Evolutionary conservation across 2,797 vertebrate genomes (phyloP), one percentile per base, ranked within the genome.

Genomic region (Loris lydekkerianus): DNA sequence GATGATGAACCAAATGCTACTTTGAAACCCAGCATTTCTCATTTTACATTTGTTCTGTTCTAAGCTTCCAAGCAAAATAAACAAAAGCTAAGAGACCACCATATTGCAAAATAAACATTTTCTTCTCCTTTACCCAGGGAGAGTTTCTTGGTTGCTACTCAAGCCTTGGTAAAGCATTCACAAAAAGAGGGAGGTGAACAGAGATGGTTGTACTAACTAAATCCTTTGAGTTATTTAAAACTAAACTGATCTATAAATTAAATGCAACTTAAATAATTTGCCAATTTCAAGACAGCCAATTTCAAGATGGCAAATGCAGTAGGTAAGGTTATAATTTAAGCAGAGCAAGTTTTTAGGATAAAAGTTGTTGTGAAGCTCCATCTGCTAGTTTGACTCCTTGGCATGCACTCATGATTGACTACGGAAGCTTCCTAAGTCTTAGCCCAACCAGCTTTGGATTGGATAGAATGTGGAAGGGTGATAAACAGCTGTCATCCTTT

Each of bases 221-320:
- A 86, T 37, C 81, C 40, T 90, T 61, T 7, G 14, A 65, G 27
- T 63, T 83, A 60, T 72, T 96, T 75, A 78, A 96, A 83, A 80
- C 31, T 58, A 89, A 83, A 46, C 43, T 89, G 46, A 10, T 29
- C 81, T 58, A 49, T 20, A 37, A 86, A 93, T 61, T 21, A 70
- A 87, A 65, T 5, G 70, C 20, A 81, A n/a, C 25, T 34, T 73
- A 67, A 40, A 63, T 49, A 86, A 72, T 34, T 23, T 43, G 34
- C 25, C 69, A 27, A n/a, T 81, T 78, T 82, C 29, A 27, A 25
- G 60, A 72, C 27, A 31, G 20, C n/a, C 17, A 1, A 3, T 58
- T 83, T 81, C 20, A 49, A 27, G 8, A 10, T 27, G 56, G 43
- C 34, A 82, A 31, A 2, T 4, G 1, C 25, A 78, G 58, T 1